These are phyloP conservation scores for Bellardia bayeri DNA, from an alignment of 2,888 invertebrate species.

Conservation along the genomic window DNA sequence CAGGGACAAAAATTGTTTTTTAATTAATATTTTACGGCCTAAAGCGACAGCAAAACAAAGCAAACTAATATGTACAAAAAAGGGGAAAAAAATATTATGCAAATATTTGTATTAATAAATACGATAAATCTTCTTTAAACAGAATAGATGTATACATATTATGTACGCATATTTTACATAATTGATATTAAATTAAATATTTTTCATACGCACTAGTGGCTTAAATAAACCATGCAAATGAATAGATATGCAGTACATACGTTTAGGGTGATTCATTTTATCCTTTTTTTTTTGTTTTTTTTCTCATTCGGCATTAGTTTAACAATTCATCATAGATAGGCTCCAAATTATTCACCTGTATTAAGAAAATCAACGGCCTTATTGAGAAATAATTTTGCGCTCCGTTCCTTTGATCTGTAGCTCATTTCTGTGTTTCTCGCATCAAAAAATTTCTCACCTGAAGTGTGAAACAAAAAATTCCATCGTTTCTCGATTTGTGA, in stretches of 20 bases:
- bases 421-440: too few species aligned
- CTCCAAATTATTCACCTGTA: too few species aligned
- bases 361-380: too few species aligned
- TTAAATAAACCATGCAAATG: conserved; percentile 1
- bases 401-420: too few species aligned
- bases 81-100: not conserved
- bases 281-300: too few species aligned
- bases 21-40: not conserved
- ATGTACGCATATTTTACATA: not conserved
- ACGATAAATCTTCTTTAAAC: not conserved
- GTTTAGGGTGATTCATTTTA: not conserved
- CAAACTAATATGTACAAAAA: not conserved
- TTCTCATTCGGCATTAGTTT: too few species aligned
- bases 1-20: not conserved
- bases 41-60: not conserved
- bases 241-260: too few species aligned
- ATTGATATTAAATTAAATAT: conserved; percentile 22
- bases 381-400: too few species aligned
- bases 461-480: too few species aligned
- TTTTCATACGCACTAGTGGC: conserved; percentile 41
- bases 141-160: not conserved
- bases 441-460: too few species aligned
- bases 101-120: not conserved
- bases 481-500: too few species aligned
- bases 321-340: too few species aligned